Evolutionary conservation across 2,888 invertebrate genomes (phyloP).

Genomic region (Drosophila prolongata): DNA sequence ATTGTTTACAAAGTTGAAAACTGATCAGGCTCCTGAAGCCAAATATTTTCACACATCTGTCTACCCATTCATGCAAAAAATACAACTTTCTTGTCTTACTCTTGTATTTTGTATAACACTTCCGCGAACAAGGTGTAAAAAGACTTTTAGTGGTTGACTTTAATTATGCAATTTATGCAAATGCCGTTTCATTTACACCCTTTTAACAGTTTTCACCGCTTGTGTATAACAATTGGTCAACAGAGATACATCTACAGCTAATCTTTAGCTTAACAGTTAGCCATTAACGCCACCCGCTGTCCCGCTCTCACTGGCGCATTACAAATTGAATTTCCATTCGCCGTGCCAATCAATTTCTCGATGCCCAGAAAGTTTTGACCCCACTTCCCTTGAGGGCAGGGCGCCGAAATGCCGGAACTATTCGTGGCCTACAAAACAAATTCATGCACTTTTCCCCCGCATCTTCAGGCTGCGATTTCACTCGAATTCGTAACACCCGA

Average conservation of each 20-base stretch:
- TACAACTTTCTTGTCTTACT: background rate
- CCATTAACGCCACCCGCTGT: constrained; percentile 40
- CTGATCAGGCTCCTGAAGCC: too few species aligned
- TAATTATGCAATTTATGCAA: constrained; percentile 38
- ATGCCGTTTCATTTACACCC: constrained; percentile 32
- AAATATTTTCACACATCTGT: too few species aligned
- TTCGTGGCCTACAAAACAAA: constrained; percentile 55
- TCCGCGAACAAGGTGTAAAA: background rate
- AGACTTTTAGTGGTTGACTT: background rate
- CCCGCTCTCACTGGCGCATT: constrained; percentile 40
- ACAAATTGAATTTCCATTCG: constrained; percentile 75
- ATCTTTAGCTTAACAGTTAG: constrained; percentile 19
- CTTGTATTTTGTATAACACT: constrained; percentile 7
- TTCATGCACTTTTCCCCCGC: constrained; percentile 70
- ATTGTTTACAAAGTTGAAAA: too few species aligned
- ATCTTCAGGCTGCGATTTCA: constrained; percentile 64
- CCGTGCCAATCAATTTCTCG: constrained; percentile 72
- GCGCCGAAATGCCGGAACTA: constrained; percentile 65
- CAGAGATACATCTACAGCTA: constrained; percentile 23
- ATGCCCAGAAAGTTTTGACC: constrained; percentile 46
- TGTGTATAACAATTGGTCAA: constrained; percentile 33
- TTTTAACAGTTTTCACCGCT: constrained; percentile 33
- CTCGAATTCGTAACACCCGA: constrained; percentile 76
- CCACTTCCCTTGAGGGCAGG: constrained; percentile 14
- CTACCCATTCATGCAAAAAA: too few species aligned